Evolutionary conservation across 2,888 invertebrate species (phyloP), one percentile per base, ranked within the genome.

Genomic region (Aspidapion aeneum): DNA sequence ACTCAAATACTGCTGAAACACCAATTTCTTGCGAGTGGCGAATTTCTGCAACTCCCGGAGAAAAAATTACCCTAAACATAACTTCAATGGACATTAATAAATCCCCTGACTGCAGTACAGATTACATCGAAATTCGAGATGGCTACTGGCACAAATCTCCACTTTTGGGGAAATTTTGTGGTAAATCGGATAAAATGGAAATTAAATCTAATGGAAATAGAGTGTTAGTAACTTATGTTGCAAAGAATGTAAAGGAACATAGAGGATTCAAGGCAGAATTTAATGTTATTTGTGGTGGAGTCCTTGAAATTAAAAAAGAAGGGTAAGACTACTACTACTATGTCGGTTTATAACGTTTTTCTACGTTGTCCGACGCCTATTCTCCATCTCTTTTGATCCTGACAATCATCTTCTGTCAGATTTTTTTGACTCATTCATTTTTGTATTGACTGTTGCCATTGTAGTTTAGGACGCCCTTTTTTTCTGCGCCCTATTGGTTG

Each of bases 261-360:
- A 85, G 89, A 70, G 96, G 96, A 50, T 97, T 97, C 77, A 86
- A 86, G 20, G 95, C 95, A 0, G 87, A 87, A 76, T 97, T 94
- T 78, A 96, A 97, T 86, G 93, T 96, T 52, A 90, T 96, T n/a
- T 98, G 98, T 77, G 97, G 97, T 1, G 97, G 98, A 1, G 93
- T 96, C 66, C 85, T 98, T 60, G 56, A 68, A 48, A 66, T 74
- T 1, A 68, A 68, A 49, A 86, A 91, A 51, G 93, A 94, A 71
- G 92, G 91, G 1, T 93, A 55, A 62, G 62, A n/a, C n/a, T n/a
- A n/a, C n/a, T n/a, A n/a, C n/a, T n/a, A n/a, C n/a, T n/a, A n/a
- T n/a, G n/a, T n/a, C n/a, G n/a, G n/a, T n/a, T n/a, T n/a, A n/a
- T n/a, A n/a, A n/a, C n/a, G n/a, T n/a, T n/a, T n/a, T n/a, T n/a